Evolutionary conservation across 2,888 invertebrate species (phyloP), one percentile per base, ranked within the genome.

Genomic region (Leptogaster cylindrica): DNA sequence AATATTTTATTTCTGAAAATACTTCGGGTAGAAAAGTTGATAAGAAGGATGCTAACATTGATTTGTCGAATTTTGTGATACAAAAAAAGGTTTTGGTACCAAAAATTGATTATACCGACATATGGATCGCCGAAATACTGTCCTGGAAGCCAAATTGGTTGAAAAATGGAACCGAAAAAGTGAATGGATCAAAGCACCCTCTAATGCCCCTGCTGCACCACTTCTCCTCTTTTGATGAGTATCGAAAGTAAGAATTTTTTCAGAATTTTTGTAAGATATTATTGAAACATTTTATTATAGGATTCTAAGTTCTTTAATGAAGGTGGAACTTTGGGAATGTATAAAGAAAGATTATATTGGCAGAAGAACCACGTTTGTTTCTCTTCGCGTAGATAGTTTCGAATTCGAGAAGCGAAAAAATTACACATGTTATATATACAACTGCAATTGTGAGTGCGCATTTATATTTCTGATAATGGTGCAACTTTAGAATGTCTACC

Each of bases 111-210:
- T 70, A 70, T 1, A 76, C 76, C 0, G 83, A 84, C 70, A 79
- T 84, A 44, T 84, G 86, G 8, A 77, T 87, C 23, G 79, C 83
- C 70, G 83, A 83, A 70, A 84, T 90, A 70, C 80, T 89, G 3
- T 73, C 65, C 1, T 90, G 90, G 90, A 86, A 86, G 73, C 86
- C 88, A 6, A 81, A 83, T 23, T 90, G 89, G 90, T 75, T 90
- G 2, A 78, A 84, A 66, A 85, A 86, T 72, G 85, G 87, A 8
- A 80, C 81, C 65, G 81, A 82, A 2, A 71, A 75, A 1, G 84
- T 87, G 23, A 77, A 84, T 48, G 14, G 23, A n/a, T 5, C 14
- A 1, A 83, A 83, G 0, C 82, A 83, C 23, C 76, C 77, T 50
- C 81, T 82, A 44, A 76, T 82, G 3, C 82, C 84, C 3, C 83